Evolutionary conservation across 1,140 invertebrate genomes (phyloP).

Genomic region (Lamellibrachia luymesi): DNA sequence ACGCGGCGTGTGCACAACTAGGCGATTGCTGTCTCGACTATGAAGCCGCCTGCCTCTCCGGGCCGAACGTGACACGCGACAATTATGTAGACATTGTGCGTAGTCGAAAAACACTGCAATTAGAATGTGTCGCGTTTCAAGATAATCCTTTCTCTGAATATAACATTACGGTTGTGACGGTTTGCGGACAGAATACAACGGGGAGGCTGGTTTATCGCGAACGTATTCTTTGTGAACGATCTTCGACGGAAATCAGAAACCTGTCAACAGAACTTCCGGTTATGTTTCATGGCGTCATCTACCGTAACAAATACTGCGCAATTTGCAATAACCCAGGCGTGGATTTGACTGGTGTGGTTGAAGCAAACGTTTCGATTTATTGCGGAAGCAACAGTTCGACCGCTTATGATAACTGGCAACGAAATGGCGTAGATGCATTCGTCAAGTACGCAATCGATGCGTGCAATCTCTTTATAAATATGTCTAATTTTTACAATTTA

Average conservation of each 20-base stretch:
- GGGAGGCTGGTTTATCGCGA: neutral
- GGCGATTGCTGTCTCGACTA: slow-evolving; percentile 12
- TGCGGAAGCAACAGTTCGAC: neutral
- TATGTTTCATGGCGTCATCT: neutral
- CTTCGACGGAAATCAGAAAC: neutral
- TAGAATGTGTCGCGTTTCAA: neutral
- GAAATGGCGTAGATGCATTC: neutral
- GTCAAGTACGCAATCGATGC: neutral
- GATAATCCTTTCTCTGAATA: neutral
- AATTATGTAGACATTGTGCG: neutral
- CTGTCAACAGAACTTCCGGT: neutral
- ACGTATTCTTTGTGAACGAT: neutral
- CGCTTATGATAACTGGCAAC: neutral
- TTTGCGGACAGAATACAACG: neutral
- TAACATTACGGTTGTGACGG: neutral
- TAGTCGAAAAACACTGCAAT: neutral
- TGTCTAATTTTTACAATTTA: neutral
- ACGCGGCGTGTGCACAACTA: neutral
- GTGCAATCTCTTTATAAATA: neutral
- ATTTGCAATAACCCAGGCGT: neutral
- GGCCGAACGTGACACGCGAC: neutral
- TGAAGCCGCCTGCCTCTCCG: neutral
- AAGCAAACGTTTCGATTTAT: neutral
- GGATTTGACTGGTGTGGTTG: neutral
- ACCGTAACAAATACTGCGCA: neutral